These are phyloP conservation scores for Cranoglanis bouderius DNA, from an alignment of 2,113 vertebrate species.

Conservation along the genomic window DNA sequence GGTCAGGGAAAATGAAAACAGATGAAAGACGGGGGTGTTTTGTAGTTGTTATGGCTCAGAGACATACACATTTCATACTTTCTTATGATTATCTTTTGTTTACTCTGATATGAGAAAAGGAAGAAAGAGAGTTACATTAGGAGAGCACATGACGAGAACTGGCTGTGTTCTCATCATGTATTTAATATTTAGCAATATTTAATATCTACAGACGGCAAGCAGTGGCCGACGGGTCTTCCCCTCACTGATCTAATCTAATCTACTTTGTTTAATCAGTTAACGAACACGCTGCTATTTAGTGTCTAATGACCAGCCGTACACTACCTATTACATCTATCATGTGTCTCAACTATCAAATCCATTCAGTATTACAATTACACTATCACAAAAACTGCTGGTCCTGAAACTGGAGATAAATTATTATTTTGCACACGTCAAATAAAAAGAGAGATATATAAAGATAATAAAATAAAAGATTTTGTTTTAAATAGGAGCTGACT, in stretches of 20 bases:
- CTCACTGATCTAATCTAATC: constrained; percentile 6
- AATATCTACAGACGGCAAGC: neutral
- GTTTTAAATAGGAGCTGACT: too few relatives aligned
- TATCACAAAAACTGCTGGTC: too few relatives aligned
- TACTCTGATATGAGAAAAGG: neutral
- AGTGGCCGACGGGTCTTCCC: neutral
- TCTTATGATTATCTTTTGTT: neutral
- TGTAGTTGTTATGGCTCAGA: neutral
- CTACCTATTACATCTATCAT: constrained; percentile 24
- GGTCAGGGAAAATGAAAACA: constrained; percentile 36
- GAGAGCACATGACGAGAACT: neutral
- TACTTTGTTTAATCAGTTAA: constrained; percentile 1
- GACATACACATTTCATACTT: neutral
- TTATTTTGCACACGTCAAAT: too few relatives aligned
- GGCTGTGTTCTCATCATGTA: neutral
- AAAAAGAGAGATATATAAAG: too few relatives aligned
- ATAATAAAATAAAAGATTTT: too few relatives aligned
- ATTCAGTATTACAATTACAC: neutral
- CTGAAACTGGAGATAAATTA: too few relatives aligned
- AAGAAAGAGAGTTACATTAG: neutral
- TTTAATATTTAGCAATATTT: neutral
- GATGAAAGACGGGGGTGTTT: neutral
- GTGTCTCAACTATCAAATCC: neutral
- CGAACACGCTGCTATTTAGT: constrained; percentile 10
- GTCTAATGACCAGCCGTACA: neutral